Conservation (phyloP, 2,888 invertebrate species). For the Diadegma fenestrale region DNA sequence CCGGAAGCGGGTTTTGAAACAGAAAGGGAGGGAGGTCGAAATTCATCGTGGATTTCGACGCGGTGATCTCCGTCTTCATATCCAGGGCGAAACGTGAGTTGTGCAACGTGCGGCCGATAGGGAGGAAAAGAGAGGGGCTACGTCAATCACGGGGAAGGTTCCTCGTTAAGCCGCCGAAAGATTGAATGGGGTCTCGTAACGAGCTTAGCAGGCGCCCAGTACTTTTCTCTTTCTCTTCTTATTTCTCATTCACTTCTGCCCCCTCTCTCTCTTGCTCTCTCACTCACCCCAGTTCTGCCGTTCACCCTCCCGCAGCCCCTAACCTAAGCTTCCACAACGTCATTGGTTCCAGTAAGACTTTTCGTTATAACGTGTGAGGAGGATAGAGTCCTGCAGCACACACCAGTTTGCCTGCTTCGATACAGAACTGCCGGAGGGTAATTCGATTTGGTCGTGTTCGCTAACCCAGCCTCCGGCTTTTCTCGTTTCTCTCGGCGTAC, state of each 20-base stretch:
- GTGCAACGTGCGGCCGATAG: conserved; percentile 38
- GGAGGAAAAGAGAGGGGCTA: conserved; percentile 55
- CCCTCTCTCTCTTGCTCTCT: conserved; percentile 44
- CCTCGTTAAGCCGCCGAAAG: conserved; percentile 73
- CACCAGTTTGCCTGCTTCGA: conserved; percentile 69
- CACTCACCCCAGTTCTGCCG: conserved; percentile 42
- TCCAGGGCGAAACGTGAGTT: conserved; percentile 41
- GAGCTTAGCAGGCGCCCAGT: conserved; percentile 70
- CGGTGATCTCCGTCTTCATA: conserved; percentile 62
- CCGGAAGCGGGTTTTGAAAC: conserved; percentile 59
- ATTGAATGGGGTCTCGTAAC: conserved; percentile 76
- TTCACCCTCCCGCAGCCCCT: conserved; percentile 36
- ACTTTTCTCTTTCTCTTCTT: conserved; percentile 56
- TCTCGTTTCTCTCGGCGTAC: conserved; percentile 40
- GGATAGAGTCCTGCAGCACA: conserved; percentile 65
- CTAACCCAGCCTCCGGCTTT: conserved; percentile 70
- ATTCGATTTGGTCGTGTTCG: conserved; percentile 79
- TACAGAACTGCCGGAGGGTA: conserved; percentile 76
- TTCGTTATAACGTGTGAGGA: conserved; percentile 66
- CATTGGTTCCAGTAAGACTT: conserved; percentile 71
- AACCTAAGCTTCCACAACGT: conserved; percentile 45
- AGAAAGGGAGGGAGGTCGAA: conserved; percentile 41
- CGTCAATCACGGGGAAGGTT: conserved; percentile 68
- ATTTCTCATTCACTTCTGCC: conserved; percentile 51
- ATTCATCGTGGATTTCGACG: conserved; percentile 56